These are phyloP conservation scores for Lycodopsis pacificus DNA, from an alignment of 2,797 vertebrate genomes.

Conservation along the genomic window DNA sequence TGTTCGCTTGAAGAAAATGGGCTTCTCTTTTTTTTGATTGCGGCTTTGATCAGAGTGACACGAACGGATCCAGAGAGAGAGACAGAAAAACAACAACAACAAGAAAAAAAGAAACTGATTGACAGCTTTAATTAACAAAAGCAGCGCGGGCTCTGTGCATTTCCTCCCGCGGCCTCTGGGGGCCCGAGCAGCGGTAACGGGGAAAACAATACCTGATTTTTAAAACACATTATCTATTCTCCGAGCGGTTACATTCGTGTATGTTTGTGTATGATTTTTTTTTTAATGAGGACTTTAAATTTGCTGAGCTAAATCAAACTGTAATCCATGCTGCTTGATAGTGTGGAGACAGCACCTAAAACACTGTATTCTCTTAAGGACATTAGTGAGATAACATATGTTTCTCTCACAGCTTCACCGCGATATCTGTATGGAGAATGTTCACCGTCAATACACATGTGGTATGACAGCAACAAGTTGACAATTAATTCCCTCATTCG, in stretches of 20 bases:
- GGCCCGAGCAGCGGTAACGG: slow-evolving; percentile 60
- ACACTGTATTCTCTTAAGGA: slow-evolving; percentile 33
- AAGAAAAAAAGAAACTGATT: slow-evolving; percentile 68
- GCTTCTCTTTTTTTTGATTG: slow-evolving; percentile 67
- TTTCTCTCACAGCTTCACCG: slow-evolving; percentile 30
- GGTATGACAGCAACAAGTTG: slow-evolving; percentile 18
- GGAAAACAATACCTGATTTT: slow-evolving; percentile 72
- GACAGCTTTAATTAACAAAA: slow-evolving; percentile 85
- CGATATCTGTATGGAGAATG: background rate
- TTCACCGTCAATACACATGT: slow-evolving; percentile 25
- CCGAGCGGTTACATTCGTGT: slow-evolving; percentile 49
- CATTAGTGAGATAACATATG: slow-evolving; percentile 40
- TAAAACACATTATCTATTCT: slow-evolving; percentile 70
- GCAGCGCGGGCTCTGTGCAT: slow-evolving; percentile 64
- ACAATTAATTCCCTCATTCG: slow-evolving; percentile 8
- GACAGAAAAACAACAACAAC: slow-evolving; percentile 53
- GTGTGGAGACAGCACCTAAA: slow-evolving; percentile 21
- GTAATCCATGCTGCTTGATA: slow-evolving; percentile 17
- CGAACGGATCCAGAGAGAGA: slow-evolving; percentile 73
- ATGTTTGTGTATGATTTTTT: slow-evolving; percentile 46
- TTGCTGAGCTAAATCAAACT: slow-evolving; percentile 32
- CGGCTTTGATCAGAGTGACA: slow-evolving; percentile 82
- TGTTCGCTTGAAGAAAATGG: slow-evolving; percentile 74
- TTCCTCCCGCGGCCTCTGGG: slow-evolving; percentile 76
- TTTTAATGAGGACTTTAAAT: slow-evolving; percentile 63